phyloP scores from a whole-genome alignment of 2,888 invertebrate genomes.

The Synergus gifuensis region DNA sequence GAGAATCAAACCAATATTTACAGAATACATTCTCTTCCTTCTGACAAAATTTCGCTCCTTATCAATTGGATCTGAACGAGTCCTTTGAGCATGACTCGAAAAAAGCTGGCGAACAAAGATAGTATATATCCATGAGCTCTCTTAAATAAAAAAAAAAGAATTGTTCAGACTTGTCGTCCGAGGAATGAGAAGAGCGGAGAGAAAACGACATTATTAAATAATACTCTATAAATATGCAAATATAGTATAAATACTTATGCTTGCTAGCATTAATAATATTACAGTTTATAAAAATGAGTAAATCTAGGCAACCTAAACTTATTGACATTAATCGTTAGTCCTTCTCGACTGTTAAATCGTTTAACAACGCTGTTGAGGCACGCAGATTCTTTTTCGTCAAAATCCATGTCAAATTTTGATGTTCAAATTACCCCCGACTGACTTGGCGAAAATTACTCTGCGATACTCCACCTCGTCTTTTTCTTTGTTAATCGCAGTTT shows the following conservation, averaged over 20 bases:
- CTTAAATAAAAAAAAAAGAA: constrained; percentile 46
- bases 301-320: constrained; percentile 63
- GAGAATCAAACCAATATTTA: constrained; percentile 70
- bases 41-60: constrained; percentile 46
- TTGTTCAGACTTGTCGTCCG: constrained; percentile 51
- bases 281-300: constrained; percentile 64
- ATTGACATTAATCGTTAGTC: constrained; percentile 66
- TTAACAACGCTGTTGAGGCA: constrained; percentile 55
- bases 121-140: neutral
- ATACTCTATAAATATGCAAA: constrained; percentile 64
- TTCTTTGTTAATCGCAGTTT: constrained; percentile 41
- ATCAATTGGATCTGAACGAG: constrained; percentile 40
- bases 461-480: constrained; percentile 32
- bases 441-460: constrained; percentile 18
- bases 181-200: constrained; percentile 58
- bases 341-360: constrained; percentile 63
- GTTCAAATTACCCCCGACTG: constrained; percentile 32
- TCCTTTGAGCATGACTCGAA: constrained; percentile 44
- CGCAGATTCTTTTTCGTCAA: constrained; percentile 18
- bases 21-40: constrained; percentile 65
- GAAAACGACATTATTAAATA: constrained; percentile 60
- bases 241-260: constrained; percentile 57
- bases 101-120: neutral
- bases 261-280: constrained; percentile 61
- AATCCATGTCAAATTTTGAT: constrained; percentile 9